Evolutionary conservation across 1,140 invertebrate species (phyloP), one percentile per base, ranked within the genome.

Genomic region (Drosophila takahashii): DNA sequence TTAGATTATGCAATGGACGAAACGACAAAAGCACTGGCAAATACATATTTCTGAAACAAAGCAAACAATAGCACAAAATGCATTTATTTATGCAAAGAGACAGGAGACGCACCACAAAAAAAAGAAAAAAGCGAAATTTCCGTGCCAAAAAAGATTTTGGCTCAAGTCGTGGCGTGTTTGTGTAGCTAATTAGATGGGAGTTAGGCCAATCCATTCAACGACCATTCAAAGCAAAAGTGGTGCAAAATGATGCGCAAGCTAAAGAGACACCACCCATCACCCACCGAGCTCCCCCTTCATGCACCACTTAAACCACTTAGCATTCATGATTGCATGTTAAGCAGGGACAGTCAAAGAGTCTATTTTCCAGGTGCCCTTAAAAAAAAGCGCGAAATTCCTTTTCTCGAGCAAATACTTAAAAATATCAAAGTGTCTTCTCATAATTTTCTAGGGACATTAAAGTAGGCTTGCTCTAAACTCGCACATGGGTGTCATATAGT

Each of bases 71-170:
- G 50, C 65, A 45, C 54, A 53, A 81, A 83, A 67, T 87, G 79
- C 84, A 89, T 87, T 77, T 79, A 87, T 89, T 77, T 83, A 79
- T 87, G 83, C 77, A 89, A 87, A 80, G 66, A 66, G 48, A 44
- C 48, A 27, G 41, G 26, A 34, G 59, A 50, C 64, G 60, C 36
- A 15, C 29, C 47, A 50, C 26, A 50, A 18, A 50, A 44, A 11
- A 9, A 7, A 16, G 27, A 64, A 32, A 44, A 36, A 66, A 69
- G 26, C 66, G 64, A 56, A 77, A 75, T 75, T 51, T 65, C 29
- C 56, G 75, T 76, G 61, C 53, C 64, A 76, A 75, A 76, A 73
- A 74, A 45, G 32, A 54, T 53, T 50, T 59, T 48, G 56, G 51
- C 45, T n/a, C 54, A 26, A 62, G 27, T 48, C 47, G 61, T 44